Evolutionary conservation across 2,113 vertebrate genomes (phyloP).

Genomic region (Leuciscus idus): DNA sequence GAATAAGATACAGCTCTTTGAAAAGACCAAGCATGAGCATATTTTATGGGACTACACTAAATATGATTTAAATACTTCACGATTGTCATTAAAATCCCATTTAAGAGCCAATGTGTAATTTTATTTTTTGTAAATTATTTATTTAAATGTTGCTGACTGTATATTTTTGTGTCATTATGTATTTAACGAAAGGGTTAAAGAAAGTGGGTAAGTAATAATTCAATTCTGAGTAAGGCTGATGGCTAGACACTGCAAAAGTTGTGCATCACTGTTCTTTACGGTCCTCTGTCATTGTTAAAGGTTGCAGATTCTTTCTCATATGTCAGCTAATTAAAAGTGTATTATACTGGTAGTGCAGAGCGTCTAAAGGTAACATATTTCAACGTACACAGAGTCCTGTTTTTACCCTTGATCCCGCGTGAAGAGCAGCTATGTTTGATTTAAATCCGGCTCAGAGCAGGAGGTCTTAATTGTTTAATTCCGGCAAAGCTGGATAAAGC

Average conservation of each 20-base stretch:
- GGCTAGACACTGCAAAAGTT: not conserved
- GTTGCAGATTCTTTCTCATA: conserved; percentile 27
- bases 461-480: conserved; percentile 22
- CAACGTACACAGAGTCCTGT: not conserved
- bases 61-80: not conserved
- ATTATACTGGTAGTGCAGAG: conserved; percentile 25
- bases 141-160: not conserved
- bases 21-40: not conserved
- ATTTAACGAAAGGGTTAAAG: not conserved
- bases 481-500: conserved; percentile 31
- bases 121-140: not conserved
- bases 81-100: not conserved
- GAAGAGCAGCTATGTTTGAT: not conserved
- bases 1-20: not conserved
- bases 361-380: conserved; percentile 15
- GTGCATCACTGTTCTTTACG: conserved; percentile 18
- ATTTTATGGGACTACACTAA: not conserved
- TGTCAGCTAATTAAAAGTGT: conserved; percentile 48
- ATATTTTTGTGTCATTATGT: not conserved
- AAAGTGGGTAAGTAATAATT: not conserved
- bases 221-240: not conserved
- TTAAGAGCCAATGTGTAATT: not conserved
- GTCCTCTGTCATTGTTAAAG: conserved; percentile 32
- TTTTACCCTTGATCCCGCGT: not conserved
- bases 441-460: not conserved